These are phyloP conservation scores for Todiramphus chloris DNA, from an alignment of 2,113 vertebrate species.

Conservation along the genomic window DNA sequence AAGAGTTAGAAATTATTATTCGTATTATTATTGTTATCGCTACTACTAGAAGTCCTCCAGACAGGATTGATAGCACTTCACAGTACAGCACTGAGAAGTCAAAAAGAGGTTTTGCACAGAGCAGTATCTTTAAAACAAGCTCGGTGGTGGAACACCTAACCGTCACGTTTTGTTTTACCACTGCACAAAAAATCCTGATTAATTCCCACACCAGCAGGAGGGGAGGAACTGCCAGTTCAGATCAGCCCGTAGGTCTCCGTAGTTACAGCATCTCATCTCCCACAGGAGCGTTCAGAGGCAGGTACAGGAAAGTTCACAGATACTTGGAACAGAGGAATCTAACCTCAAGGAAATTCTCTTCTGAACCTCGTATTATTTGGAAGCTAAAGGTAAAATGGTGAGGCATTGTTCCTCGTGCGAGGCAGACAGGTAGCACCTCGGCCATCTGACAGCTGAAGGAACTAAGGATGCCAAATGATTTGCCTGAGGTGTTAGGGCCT, in stretches of 20 bases:
- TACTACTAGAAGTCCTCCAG: neutral
- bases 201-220: constrained; percentile 1
- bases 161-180: neutral
- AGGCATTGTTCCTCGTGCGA: neutral
- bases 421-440: neutral
- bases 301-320: neutral
- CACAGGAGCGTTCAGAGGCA: neutral
- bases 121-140: neutral
- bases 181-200: neutral
- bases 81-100: neutral
- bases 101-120: neutral
- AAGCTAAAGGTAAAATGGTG: neutral
- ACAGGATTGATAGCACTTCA: neutral
- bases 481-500: neutral
- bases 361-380: neutral
- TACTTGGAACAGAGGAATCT: neutral
- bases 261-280: neutral
- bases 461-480: neutral
- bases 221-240: neutral
- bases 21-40: neutral
- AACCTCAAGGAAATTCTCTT: neutral
- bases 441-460: neutral
- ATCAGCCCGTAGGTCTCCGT: constrained; percentile 12
- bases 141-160: neutral
- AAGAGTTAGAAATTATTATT: neutral